Conservation (phyloP, 2,113 vertebrate species). For the Dissostichus mawsoni region DNA sequence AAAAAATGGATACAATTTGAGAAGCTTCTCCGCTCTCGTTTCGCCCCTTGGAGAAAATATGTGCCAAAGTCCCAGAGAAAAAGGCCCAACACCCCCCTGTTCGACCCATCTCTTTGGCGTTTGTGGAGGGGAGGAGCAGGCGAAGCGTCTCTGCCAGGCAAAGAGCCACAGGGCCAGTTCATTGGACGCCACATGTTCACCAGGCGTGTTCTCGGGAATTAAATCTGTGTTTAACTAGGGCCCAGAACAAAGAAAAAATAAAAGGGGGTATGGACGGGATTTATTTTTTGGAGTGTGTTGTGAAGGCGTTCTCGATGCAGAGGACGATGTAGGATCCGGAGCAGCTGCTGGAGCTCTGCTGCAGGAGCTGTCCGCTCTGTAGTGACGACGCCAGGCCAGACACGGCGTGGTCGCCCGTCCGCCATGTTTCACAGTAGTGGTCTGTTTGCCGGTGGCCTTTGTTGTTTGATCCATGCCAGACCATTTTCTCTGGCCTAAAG, state of each 20-base stretch:
- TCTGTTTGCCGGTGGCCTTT: conserved; percentile 87
- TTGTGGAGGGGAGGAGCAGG: conserved; percentile 65
- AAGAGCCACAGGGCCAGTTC: conserved; percentile 72
- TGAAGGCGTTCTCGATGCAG: conserved; percentile 96
- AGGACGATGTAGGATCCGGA: conserved; percentile 87
- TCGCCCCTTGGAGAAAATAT: conserved; percentile 75
- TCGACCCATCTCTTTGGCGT: conserved; percentile 82
- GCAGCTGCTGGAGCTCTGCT: conserved; percentile 89
- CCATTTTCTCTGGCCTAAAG: conserved; percentile 92
- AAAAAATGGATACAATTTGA: conserved; percentile 74
- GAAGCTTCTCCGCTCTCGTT: conserved; percentile 70
- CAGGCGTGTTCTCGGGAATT: conserved; percentile 31
- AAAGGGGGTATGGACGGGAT: background rate
- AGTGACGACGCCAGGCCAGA: conserved; percentile 90
- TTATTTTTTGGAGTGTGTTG: conserved; percentile 88
- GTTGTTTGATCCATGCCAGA: conserved; percentile 94
- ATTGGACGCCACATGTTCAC: conserved; percentile 52
- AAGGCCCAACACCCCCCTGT: conserved; percentile 64
- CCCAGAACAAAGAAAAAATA: conserved; percentile 10
- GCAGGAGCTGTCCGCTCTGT: conserved; percentile 87
- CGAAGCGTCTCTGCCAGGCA: conserved; percentile 67
- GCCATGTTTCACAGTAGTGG: conserved; percentile 97
- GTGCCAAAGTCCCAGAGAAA: conserved; percentile 77
- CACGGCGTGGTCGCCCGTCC: conserved; percentile 80
- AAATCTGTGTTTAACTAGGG: conserved; percentile 49